Base-by-base conservation (phyloP, 2,797 vertebrate genomes). In the Columba guinea region DNA sequence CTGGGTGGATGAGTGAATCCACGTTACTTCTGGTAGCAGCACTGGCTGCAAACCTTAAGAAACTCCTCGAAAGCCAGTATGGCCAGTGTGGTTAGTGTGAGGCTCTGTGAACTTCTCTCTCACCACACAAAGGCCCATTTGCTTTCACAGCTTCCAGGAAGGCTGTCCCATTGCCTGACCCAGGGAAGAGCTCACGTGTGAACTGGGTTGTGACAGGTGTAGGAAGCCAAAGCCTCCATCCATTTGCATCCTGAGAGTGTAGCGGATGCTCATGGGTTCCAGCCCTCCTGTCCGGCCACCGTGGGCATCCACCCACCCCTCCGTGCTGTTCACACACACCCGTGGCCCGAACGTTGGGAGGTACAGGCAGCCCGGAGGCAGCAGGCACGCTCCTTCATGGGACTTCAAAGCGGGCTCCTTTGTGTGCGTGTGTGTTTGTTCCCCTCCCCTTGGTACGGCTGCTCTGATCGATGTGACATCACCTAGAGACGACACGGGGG, bases 391-490 rank as follows among this genome's bases (percentile, higher is more conserved):
- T 97, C 96, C 97, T 93, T 4, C 32, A 44, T 69, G 32, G 96
- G 85, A 95, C 97, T 97, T 97, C 97, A 97, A 97, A 97, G 95
- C 49, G 0, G 53, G 51, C 64, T 59, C 67, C 91, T 89, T 95
- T 96, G 95, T 96, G 95, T 82, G 86, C 5, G 70, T 52, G 90
- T 37, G 79, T 94, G 95, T 93, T 68, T 93, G 96, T 62, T 37
- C 91, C 94, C 91, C 93, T 96, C 93, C 89, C 85, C 84, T 80
- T 52, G 0, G 94, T 11, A 58, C 74, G 95, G 89, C 84, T 71
- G 94, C 92, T 95, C 93, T 97, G 93, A 98, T 97, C 86, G 97
- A 97, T 97, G 97, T 97, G 97, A 97, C 97, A 97, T 97, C 97
- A 95, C 96, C 97, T 96, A 92, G 95, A 97, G 96, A 97, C 96